phyloP scores from a whole-genome alignment of 2,113 vertebrate species.

The Rafetus swinhoei region DNA sequence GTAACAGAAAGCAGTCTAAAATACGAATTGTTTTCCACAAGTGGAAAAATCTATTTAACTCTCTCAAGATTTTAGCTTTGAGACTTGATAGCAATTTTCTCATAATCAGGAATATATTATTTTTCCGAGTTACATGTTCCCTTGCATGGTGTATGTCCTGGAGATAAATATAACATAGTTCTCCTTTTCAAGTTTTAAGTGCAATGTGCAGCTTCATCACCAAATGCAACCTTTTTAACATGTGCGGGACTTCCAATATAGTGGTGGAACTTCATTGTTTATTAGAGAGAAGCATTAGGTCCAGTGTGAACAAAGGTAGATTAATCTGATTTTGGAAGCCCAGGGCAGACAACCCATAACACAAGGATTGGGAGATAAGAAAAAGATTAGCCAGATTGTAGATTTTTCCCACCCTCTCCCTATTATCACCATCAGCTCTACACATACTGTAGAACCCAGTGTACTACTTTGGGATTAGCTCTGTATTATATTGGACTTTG shows the following conservation, averaged over 20 bases:
- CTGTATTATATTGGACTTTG: background rate
- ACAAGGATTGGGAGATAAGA: background rate
- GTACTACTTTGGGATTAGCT: background rate
- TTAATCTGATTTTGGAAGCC: background rate
- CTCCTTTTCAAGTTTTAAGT: background rate
- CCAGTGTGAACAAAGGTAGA: background rate
- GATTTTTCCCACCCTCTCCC: slow-evolving; percentile 19
- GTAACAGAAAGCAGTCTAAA: slow-evolving; percentile 13
- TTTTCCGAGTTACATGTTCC: background rate
- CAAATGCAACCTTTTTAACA: background rate
- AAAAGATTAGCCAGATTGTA: background rate
- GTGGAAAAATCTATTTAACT: slow-evolving; percentile 28
- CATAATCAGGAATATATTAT: background rate
- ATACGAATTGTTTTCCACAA: background rate
- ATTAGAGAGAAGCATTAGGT: rapidly evolving
- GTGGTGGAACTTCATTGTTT: background rate
- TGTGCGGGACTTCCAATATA: background rate
- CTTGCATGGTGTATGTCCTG: background rate
- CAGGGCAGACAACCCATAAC: background rate
- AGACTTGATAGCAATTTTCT: slow-evolving; percentile 28
- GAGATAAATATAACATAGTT: background rate
- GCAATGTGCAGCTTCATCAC: background rate
- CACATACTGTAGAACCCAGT: background rate
- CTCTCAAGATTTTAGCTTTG: background rate
- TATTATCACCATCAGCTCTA: background rate